phyloP scores from a whole-genome alignment of 2,888 invertebrate genomes.

The Lucinisca nassula region DNA sequence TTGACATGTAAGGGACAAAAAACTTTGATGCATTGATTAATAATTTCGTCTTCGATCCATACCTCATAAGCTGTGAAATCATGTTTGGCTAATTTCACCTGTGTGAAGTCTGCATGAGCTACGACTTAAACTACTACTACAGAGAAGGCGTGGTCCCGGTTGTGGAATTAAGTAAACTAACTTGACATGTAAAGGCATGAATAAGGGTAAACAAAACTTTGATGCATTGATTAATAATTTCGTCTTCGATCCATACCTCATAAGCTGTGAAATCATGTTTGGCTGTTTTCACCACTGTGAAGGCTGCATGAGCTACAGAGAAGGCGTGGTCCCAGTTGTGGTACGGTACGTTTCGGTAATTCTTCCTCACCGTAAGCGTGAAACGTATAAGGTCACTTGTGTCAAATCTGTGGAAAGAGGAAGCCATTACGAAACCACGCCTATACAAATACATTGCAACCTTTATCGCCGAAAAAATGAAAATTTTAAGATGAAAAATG shows the following conservation, averaged over 20 bases:
- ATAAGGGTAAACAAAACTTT: too few species aligned
- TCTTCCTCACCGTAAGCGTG: constrained; percentile 94
- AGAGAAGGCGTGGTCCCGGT: constrained; percentile 95
- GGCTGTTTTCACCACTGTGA: constrained; percentile 91
- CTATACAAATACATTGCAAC: too few species aligned
- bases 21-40: too few species aligned
- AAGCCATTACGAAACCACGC: too few species aligned
- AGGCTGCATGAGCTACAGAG: constrained; percentile 95
- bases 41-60: too few species aligned
- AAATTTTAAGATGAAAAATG: too few species aligned
- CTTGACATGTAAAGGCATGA: too few species aligned
- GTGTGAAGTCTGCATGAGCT: constrained; percentile 94
- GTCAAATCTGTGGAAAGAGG: constrained; percentile 92
- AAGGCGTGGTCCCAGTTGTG: constrained; percentile 96
- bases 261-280: constrained; percentile 90
- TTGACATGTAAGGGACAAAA: too few species aligned
- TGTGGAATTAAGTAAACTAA: too few species aligned
- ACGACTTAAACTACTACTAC: too few species aligned
- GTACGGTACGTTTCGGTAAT: constrained; percentile 94
- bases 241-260: constrained; percentile 90
- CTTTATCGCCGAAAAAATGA: too few species aligned
- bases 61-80: constrained; percentile 91
- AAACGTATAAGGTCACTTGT: constrained; percentile 92
- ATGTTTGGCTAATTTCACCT: constrained; percentile 90
- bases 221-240: too few species aligned